A percentile compares a stretch with the other conserved stretches of the same genome.
Conservation (phyloP, 2,113 vertebrate species). For the Pluvianellus socialis region DNA sequence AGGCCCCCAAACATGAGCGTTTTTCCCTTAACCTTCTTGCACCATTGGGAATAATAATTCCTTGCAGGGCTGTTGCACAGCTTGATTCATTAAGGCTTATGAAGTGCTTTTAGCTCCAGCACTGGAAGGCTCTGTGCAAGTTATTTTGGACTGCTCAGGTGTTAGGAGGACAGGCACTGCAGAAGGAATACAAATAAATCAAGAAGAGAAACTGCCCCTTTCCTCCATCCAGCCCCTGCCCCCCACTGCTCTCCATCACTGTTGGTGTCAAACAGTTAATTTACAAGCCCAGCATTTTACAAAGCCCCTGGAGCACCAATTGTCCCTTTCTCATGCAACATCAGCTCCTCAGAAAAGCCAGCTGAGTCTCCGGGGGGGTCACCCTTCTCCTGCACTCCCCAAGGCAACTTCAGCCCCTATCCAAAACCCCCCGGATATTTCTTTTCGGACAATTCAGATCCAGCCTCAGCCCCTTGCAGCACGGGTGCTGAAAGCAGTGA, state of each 20-base stretch:
- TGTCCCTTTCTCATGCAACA: slow-evolving; percentile 44
- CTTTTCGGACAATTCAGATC: background rate
- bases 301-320: slow-evolving; percentile 47
- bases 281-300: slow-evolving; percentile 53
- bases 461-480: background rate
- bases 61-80: slow-evolving; percentile 6
- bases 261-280: slow-evolving; percentile 62
- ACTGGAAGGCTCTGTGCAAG: slow-evolving; percentile 20
- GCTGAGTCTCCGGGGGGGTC: background rate
- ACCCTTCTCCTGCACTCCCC: slow-evolving; percentile 11
- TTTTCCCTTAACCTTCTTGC: background rate
- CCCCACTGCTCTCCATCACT: slow-evolving; percentile 29
- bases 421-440: background rate
- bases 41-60: slow-evolving; percentile 47
- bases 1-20: background rate
- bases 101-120: slow-evolving; percentile 47
- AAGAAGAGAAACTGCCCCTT: slow-evolving; percentile 23
- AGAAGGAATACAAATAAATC: slow-evolving; percentile 54
- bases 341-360: slow-evolving; percentile 37
- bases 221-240: slow-evolving; percentile 12
- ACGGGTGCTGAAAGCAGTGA: background rate
- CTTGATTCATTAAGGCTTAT: slow-evolving; percentile 62
- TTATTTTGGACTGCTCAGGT: slow-evolving; percentile 61
- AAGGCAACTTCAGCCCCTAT: background rate
- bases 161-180: background rate